A percentile compares a stretch with the other conserved stretches of the same genome.
These are phyloP conservation scores for Aurelia sp. DNA, from an alignment of 30 jellyfish, hydroid and myxozoan species.

Conservation along the genomic window DNA sequence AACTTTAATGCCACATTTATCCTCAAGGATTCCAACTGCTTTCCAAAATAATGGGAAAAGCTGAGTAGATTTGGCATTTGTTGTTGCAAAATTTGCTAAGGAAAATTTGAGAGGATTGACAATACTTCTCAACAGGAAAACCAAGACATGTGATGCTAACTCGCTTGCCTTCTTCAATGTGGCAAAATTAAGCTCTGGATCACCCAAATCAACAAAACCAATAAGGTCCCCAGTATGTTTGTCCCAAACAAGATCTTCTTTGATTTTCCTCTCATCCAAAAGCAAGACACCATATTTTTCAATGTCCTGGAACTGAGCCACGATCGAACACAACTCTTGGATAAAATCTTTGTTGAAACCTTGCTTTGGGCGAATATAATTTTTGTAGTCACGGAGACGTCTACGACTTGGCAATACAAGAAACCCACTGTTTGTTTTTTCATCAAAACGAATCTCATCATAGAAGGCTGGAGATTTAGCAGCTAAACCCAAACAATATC, in stretches of 20 bases:
- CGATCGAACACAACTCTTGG: conserved; percentile 13
- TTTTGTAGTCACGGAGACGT: conserved; percentile 35
- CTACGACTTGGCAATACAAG: conserved; percentile 57
- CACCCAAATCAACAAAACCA: conserved; percentile 48
- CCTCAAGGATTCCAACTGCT: conserved; percentile 24
- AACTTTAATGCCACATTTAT: conserved; percentile 3
- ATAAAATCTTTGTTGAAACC: conserved; percentile 49
- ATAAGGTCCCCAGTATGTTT: conserved; percentile 72
- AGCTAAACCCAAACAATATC: background rate
- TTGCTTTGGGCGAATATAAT: conserved; percentile 14
- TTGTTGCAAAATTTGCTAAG: conserved; percentile 65
- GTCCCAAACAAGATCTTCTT: conserved; percentile 73
- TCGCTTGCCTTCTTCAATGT: conserved; percentile 18
- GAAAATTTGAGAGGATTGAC: conserved; percentile 51
- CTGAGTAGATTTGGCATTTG: conserved; percentile 50
- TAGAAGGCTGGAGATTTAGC: no score
- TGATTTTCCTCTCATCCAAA: conserved; percentile 71
- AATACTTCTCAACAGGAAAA: conserved; percentile 52
- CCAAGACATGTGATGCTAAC: conserved; percentile 44
- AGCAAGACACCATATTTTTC: conserved; percentile 31
- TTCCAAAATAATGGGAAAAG: conserved; percentile 60
- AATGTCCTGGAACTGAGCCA: background rate
- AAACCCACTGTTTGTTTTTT: conserved; percentile 34
- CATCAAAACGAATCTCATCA: conserved; percentile 19
- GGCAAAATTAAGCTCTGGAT: conserved; percentile 31